These are phyloP conservation scores for Sylvia atricapilla DNA, from an alignment of 2,113 vertebrate species.

Conservation along the genomic window DNA sequence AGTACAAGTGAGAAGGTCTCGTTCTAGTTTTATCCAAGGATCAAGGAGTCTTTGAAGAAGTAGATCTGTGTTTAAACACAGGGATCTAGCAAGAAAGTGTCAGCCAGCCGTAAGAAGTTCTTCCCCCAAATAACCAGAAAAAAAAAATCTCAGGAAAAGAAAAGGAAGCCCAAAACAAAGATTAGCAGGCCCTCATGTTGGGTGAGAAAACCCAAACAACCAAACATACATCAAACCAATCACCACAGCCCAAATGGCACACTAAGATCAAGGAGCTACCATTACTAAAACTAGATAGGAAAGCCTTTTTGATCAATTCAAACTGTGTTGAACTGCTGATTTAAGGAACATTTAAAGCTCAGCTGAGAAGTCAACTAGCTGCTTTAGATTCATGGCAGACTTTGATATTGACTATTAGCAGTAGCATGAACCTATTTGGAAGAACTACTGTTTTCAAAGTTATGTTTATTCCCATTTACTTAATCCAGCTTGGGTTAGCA, in stretches of 20 bases:
- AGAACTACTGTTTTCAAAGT: neutral
- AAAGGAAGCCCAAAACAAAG: neutral
- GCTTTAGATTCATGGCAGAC: neutral
- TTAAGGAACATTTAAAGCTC: neutral
- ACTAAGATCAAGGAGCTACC: neutral
- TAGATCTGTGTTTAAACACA: neutral
- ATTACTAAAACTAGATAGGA: neutral
- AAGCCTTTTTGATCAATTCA: neutral
- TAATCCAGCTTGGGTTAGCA: neutral
- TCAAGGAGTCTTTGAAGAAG: neutral
- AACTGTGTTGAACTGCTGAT: neutral
- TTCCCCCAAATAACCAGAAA: neutral
- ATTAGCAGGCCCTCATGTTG: neutral
- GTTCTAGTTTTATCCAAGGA: neutral
- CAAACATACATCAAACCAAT: neutral
- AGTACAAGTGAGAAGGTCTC: neutral
- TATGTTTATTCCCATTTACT: neutral
- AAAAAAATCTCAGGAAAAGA: neutral
- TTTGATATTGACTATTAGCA: neutral
- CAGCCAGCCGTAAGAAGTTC: neutral
- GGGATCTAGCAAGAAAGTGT: neutral
- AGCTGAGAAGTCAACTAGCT: neutral
- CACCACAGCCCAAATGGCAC: neutral
- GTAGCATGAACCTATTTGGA: neutral
- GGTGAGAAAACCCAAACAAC: neutral